Evolutionary conservation across 2,888 invertebrate genomes (phyloP), one percentile per base, ranked within the genome.

Genomic region (Cecidostiba fungosa): DNA sequence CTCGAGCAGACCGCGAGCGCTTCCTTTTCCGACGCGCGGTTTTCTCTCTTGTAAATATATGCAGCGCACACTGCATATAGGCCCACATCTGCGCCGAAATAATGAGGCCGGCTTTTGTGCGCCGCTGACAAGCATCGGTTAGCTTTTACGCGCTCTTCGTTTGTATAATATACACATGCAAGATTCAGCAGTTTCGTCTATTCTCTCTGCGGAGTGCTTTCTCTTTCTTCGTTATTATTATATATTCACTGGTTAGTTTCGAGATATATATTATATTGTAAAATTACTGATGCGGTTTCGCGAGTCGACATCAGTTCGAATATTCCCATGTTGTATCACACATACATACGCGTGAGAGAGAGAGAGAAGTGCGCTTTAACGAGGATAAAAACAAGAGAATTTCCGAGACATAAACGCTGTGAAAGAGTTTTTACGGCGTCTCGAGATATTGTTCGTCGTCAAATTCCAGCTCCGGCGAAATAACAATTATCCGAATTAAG

Each of bases 251-350:
- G 54, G 14, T 54, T 54, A 1, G 4, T 54, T 19, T 54, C n/a
- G 8, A 1, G 1, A 19, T n/a, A 54, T 54, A 19, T 19, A 19
- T 54, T n/a, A 54, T 54, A n/a, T 54, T 69, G 50, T 43, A 79
- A 79, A 79, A 69, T 50, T 70, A 72, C 54, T 62, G n/a, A n/a
- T n/a, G 80, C 59, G 73, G 80, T 80, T 72, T 14, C 54, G 54
- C 54, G 54, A n/a, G 77, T 14, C n/a, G n/a, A n/a, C n/a, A n/a
- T n/a, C 54, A n/a, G 70, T 32, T 36, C 72, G 50, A 80, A 72
- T 72, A 54, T 80, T 73, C 50, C 69, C 69, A 79, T 59, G 54
- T 4, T 19, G 39, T 23, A 1, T n/a, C 19, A 70, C 36, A 36
- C 23, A 19, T 12, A 19, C 16, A 12, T 0, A 16, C 36, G 14